Evolutionary conservation across 2,797 vertebrate species (phyloP).

Genomic region (Liasis olivaceus): DNA sequence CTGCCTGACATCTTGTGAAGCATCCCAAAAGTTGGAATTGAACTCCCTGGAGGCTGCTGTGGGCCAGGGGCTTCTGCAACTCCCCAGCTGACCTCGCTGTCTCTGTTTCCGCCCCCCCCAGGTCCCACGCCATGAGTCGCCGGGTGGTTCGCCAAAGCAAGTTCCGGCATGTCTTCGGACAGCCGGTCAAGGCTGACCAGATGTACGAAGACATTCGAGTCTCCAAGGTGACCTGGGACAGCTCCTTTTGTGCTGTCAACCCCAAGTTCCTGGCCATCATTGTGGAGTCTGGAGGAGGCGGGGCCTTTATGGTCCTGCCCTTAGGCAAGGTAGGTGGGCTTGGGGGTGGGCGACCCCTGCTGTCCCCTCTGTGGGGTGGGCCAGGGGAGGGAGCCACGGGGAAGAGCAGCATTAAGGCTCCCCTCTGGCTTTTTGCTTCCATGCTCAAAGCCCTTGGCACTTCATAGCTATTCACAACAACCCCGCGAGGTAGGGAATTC

Average conservation of each 20-base stretch:
- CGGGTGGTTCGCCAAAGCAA: constrained; percentile 98
- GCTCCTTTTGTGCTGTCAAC: constrained; percentile 96
- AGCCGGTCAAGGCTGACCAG: constrained; percentile 93
- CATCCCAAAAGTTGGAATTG: not conserved
- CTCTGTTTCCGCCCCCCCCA: not conserved
- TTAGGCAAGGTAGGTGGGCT: constrained; percentile 83
- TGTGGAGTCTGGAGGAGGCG: constrained; percentile 93
- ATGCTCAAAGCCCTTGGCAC: not conserved
- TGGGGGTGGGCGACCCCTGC: not conserved
- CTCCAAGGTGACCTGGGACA: constrained; percentile 98
- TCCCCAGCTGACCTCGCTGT: not conserved
- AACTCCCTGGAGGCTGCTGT: not conserved
- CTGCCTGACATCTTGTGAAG: not conserved
- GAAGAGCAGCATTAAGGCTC: not conserved
- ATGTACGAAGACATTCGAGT: constrained; percentile 97
- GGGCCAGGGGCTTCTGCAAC: not conserved
- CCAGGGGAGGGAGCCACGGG: not conserved
- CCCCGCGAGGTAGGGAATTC: not conserved
- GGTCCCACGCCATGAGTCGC: constrained; percentile 89
- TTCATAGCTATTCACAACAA: not conserved
- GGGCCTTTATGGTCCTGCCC: constrained; percentile 91
- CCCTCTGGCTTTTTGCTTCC: not conserved
- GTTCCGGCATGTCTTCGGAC: constrained; percentile 97
- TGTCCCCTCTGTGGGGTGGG: too few species aligned
- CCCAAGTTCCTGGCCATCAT: constrained; percentile 98